Evolutionary conservation across 2,797 vertebrate species (phyloP).

Genomic region (Kryptopterus vitreolus): DNA sequence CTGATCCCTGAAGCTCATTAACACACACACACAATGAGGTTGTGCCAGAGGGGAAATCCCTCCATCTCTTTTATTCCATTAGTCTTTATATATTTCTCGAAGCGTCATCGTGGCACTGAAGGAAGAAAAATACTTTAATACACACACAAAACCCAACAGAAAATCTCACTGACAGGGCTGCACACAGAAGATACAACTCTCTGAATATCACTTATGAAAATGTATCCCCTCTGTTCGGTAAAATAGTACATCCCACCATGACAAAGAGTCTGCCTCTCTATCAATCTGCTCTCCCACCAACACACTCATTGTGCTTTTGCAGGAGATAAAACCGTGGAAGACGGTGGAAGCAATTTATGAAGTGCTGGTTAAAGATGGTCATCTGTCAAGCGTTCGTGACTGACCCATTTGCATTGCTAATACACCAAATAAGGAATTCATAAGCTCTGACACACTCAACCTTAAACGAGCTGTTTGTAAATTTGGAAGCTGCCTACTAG

Average conservation of each 20-base stretch:
- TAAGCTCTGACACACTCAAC: background rate
- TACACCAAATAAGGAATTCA: background rate
- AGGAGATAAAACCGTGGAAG: slow-evolving; percentile 11
- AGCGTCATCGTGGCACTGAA: background rate
- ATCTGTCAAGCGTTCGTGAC: slow-evolving; percentile 1
- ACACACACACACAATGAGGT: slow-evolving; percentile 21
- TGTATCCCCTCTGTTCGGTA: slow-evolving; percentile 5
- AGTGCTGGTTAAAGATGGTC: background rate
- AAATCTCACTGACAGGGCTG: background rate
- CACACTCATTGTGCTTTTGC: slow-evolving; percentile 20
- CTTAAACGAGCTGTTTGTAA: slow-evolving; percentile 6
- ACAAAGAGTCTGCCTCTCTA: slow-evolving; percentile 15
- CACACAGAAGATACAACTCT: slow-evolving; percentile 6
- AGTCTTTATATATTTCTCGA: slow-evolving; percentile 13
- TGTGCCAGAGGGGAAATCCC: background rate
- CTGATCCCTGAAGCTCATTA: slow-evolving; percentile 16
- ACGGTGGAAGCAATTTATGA: slow-evolving; percentile 9
- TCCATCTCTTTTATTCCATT: background rate
- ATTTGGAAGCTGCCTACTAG: background rate
- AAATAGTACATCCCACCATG: slow-evolving; percentile 20
- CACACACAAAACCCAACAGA: background rate
- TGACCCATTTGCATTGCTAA: background rate
- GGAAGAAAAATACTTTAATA: background rate
- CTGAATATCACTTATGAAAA: slow-evolving; percentile 30
- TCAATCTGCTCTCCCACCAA: slow-evolving; percentile 15